Percentiles rank a stretch among this genome's conserved stretches.
These are phyloP conservation scores for Caranx melampygus DNA, from an alignment of 2,113 vertebrate genomes.

Conservation along the genomic window DNA sequence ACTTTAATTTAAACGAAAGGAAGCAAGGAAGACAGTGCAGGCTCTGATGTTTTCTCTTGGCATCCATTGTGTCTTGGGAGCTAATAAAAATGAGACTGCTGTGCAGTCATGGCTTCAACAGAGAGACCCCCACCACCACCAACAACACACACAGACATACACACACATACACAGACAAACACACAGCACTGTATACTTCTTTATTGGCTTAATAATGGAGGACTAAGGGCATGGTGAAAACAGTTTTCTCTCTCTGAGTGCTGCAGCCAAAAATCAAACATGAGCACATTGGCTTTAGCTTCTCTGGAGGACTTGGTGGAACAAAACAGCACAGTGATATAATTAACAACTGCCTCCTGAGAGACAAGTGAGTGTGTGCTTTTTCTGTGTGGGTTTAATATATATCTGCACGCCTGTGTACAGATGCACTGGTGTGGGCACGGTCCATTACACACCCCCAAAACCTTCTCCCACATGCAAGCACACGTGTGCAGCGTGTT, in stretches of 20 bases:
- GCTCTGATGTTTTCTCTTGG: slow-evolving; percentile 65
- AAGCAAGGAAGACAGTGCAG: slow-evolving; percentile 49
- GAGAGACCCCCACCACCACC: slow-evolving; percentile 10
- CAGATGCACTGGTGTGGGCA: slow-evolving; percentile 20
- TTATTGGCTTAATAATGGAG: slow-evolving; percentile 77
- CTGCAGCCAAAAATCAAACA: slow-evolving; percentile 65
- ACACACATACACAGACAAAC: slow-evolving; percentile 32
- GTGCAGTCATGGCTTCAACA: slow-evolving; percentile 42
- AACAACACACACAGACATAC: slow-evolving; percentile 1
- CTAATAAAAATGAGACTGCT: slow-evolving; percentile 71
- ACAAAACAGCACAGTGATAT: slow-evolving; percentile 63
- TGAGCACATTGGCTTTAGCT: slow-evolving; percentile 59
- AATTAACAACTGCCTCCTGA: slow-evolving; percentile 69
- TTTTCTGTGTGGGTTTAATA: slow-evolving; percentile 17
- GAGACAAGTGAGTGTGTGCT: slow-evolving; percentile 21
- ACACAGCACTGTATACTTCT: slow-evolving; percentile 56
- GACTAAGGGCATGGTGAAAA: slow-evolving; percentile 64
- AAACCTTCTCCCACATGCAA: not conserved
- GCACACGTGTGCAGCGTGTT: slow-evolving; percentile 4
- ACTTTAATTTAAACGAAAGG: slow-evolving; percentile 77
- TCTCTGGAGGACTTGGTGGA: slow-evolving; percentile 60
- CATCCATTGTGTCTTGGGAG: slow-evolving; percentile 63
- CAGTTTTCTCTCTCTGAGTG: slow-evolving; percentile 53
- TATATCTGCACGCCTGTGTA: slow-evolving; percentile 8
- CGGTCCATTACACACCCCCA: not conserved